These are phyloP conservation scores for Gryon sp. DNA, from an alignment of 1,140 invertebrate species.

Conservation along the genomic window DNA sequence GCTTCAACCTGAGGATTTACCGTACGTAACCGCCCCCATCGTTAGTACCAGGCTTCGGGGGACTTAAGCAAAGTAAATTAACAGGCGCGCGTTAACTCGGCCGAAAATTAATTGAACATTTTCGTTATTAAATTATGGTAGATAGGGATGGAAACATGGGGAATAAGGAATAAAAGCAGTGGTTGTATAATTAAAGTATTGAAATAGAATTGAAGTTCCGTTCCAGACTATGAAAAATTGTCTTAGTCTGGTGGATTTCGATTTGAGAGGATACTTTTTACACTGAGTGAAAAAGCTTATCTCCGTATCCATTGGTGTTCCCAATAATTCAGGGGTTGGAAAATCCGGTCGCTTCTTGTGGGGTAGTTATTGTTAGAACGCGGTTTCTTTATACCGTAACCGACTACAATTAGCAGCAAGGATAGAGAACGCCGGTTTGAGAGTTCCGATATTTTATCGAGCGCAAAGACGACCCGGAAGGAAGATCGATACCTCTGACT, in stretches of 20 bases:
- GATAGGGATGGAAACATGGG: too few relatives aligned
- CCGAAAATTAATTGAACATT: slow-evolving; percentile 31
- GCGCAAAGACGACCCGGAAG: slow-evolving; percentile 64
- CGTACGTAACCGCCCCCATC: background rate
- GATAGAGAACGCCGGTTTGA: slow-evolving; percentile 59
- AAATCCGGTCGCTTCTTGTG: slow-evolving; percentile 55
- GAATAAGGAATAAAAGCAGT: too few relatives aligned
- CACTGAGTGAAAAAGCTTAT: slow-evolving; percentile 23
- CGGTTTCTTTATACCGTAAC: slow-evolving; percentile 54
- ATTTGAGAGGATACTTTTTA: slow-evolving; percentile 9
- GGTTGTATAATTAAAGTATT: slow-evolving; percentile 33
- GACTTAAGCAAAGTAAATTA: slow-evolving; percentile 17
- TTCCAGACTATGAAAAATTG: too few relatives aligned
- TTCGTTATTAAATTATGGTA: background rate
- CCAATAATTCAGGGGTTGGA: slow-evolving; percentile 61
- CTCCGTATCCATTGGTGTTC: slow-evolving; percentile 28
- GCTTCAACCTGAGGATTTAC: background rate
- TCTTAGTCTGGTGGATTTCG: background rate
- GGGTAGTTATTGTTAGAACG: slow-evolving; percentile 63
- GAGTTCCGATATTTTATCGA: slow-evolving; percentile 64
- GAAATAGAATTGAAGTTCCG: slow-evolving; percentile 23
- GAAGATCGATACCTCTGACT: slow-evolving; percentile 63
- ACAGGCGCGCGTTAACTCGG: background rate
- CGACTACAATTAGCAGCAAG: slow-evolving; percentile 67
- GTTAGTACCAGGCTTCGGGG: background rate